Percentiles rank a stretch among this genome's conserved stretches.
phyloP scores from a whole-genome alignment of 1,140 invertebrate genomes.

The Anagrus nilaparvatae region DNA sequence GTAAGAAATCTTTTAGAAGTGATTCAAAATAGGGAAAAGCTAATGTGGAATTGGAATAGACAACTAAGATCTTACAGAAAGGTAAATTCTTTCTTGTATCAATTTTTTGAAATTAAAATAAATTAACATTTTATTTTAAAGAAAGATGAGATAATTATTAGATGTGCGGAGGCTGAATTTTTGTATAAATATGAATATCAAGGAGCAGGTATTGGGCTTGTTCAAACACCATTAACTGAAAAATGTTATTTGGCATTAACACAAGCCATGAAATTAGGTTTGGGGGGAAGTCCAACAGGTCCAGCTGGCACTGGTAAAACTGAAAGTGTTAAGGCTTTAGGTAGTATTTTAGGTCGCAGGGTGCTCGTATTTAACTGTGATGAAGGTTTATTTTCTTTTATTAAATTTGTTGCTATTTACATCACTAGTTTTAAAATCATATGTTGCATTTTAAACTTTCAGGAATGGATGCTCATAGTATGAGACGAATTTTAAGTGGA shows the following conservation, averaged over 20 bases:
- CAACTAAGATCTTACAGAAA: slow-evolving; percentile 61
- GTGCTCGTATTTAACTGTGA: slow-evolving; percentile 98
- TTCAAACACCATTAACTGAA: slow-evolving; percentile 87
- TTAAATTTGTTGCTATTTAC: neutral
- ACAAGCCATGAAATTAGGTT: slow-evolving; percentile 89
- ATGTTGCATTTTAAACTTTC: slow-evolving; percentile 25
- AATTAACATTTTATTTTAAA: slow-evolving; percentile 6
- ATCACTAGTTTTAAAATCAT: neutral
- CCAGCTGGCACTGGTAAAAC: slow-evolving; percentile 97
- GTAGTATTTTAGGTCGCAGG: slow-evolving; percentile 77
- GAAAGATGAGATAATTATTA: slow-evolving; percentile 49
- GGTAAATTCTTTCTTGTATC: slow-evolving; percentile 19
- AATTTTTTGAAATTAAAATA: slow-evolving; percentile 2
- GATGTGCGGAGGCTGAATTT: slow-evolving; percentile 85
- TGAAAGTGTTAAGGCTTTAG: slow-evolving; percentile 93
- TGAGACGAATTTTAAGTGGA: slow-evolving; percentile 87
- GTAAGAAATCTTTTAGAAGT: slow-evolving; percentile 62
- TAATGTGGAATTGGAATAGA: slow-evolving; percentile 84
- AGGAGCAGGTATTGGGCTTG: slow-evolving; percentile 74
- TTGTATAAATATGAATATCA: slow-evolving; percentile 97
- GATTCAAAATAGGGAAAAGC: slow-evolving; percentile 23
- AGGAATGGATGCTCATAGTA: slow-evolving; percentile 90
- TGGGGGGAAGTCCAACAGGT: slow-evolving; percentile 98
- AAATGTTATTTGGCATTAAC: slow-evolving; percentile 93
- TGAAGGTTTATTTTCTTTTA: slow-evolving; percentile 46